Evolutionary conservation across 2,797 vertebrate species (phyloP).

Genomic region (Acanthurus leucopareius): DNA sequence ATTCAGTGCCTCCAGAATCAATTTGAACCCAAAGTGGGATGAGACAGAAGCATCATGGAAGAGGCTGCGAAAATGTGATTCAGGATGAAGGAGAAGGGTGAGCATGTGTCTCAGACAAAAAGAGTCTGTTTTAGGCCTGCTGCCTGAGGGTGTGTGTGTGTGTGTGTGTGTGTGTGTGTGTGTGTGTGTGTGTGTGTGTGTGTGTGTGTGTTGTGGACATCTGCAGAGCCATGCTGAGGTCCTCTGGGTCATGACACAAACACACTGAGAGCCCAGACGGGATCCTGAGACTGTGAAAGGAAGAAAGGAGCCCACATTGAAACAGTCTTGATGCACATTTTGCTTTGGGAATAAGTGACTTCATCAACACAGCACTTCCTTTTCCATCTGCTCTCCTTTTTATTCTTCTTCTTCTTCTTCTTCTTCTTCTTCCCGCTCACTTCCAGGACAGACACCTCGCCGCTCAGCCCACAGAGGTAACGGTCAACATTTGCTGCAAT

Average conservation of each 20-base stretch:
- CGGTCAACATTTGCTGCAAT: slow-evolving; percentile 60
- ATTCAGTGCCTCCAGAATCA: not conserved
- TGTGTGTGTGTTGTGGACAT: slow-evolving; percentile 15
- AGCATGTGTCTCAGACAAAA: slow-evolving; percentile 32
- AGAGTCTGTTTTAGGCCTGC: slow-evolving; percentile 39
- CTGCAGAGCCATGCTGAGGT: slow-evolving; percentile 15
- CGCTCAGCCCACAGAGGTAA: slow-evolving; percentile 53
- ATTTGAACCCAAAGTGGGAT: not conserved
- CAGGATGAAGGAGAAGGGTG: slow-evolving; percentile 26
- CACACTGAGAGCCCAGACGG: not conserved
- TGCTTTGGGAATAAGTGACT: slow-evolving; percentile 42
- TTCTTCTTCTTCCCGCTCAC: slow-evolving; percentile 15
- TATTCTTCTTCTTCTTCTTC: too few relatives aligned
- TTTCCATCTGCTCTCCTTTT: not conserved
- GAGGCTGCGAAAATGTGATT: slow-evolving; percentile 21
- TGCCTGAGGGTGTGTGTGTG: slow-evolving; percentile 25
- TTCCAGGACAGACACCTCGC: not conserved
- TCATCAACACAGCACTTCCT: slow-evolving; percentile 17
- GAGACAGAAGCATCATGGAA: slow-evolving; percentile 11
- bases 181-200: not conserved
- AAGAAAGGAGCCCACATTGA: slow-evolving; percentile 19
- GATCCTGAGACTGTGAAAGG: not conserved
- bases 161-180: slow-evolving; percentile 21
- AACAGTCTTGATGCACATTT: not conserved
- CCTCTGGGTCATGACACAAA: slow-evolving; percentile 37